phyloP scores from a whole-genome alignment of 2,888 invertebrate species.

The Macaria notata region DNA sequence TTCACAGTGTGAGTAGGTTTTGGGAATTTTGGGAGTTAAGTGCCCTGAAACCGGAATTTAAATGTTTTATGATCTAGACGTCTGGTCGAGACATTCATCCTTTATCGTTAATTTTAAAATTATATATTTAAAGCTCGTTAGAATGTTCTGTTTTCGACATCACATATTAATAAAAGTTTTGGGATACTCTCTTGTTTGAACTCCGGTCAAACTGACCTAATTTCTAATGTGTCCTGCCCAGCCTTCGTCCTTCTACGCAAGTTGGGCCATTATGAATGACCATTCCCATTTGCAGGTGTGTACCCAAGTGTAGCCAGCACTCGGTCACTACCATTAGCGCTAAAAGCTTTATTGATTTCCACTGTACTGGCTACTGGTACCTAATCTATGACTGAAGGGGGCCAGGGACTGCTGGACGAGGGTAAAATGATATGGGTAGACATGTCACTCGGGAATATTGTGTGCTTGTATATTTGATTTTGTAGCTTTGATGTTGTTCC shows the following conservation, averaged over 20 bases:
- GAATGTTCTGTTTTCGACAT: too few species aligned
- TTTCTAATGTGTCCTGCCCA: too few species aligned
- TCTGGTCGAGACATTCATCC: too few species aligned
- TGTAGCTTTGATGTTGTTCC: neutral
- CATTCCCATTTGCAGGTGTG: conserved; percentile 9
- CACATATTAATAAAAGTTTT: too few species aligned
- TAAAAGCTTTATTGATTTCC: conserved; percentile 70
- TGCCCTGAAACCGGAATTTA: too few species aligned
- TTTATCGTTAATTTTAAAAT: too few species aligned
- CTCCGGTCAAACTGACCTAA: too few species aligned
- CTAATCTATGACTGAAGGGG: conserved; percentile 27
- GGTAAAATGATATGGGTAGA: conserved; percentile 23
- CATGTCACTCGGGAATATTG: neutral
- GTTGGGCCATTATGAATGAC: conserved; percentile 2
- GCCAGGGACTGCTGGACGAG: conserved; percentile 28
- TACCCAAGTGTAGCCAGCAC: conserved; percentile 11
- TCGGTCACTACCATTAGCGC: conserved; percentile 45
- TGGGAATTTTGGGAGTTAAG: too few species aligned
- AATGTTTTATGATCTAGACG: too few species aligned
- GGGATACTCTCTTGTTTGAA: too few species aligned
- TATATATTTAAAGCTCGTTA: too few species aligned
- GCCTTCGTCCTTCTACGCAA: neutral
- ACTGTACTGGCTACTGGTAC: conserved; percentile 28
- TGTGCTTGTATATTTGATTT: neutral
- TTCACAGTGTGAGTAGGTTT: too few species aligned